Evolutionary conservation across 1,140 invertebrate species (phyloP), one percentile per base, ranked within the genome.

Genomic region (Araneus ventricosus): DNA sequence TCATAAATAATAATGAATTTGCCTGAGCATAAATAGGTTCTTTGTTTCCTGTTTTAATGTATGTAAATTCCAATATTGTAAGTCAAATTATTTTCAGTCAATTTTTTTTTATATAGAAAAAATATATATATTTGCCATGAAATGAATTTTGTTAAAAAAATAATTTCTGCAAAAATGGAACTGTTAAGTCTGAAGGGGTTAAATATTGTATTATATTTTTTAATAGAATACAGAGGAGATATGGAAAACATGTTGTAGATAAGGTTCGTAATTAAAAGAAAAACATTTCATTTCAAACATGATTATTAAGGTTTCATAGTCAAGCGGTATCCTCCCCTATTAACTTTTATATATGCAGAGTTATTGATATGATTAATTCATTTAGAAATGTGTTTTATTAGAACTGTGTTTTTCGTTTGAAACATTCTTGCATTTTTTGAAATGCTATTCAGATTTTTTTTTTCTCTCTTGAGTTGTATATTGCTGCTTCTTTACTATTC

Each of bases 341-440:
- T 67, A 27, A 27, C 27, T 52, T 75, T 34, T 34, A 37, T 75
- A 37, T 30, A 20, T 75, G 30, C 70, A 34, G 70, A 37, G 27
- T 67, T 75, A 30, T 20, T 75, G 30, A 20, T 75, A 37, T 75
- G 5, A 75, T 75, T 75, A n/a, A 30, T 70, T 70, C 30, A 34
- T 75, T 75, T 75, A 37, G 20, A 37, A 34, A 75, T 75, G 10
- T 30, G 37, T 37, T 37, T 30, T 30, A 67, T 67, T 14, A 75
- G 30, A 75, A 75, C n/a, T 75, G 20, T 75, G 17, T 75, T 4
- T 75, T 20, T 34, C 22, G 6, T 75, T 75, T 75, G 34, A 34
- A 75, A 37, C 70, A 75, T 75, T 75, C n/a, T 75, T 75, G 70
- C 30, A 75, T 67, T 67, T 67, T 67, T n/a, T 30, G 63, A 30